Conservation (phyloP, 2,113 vertebrate genomes). For the Daubentonia madagascariensis region DNA sequence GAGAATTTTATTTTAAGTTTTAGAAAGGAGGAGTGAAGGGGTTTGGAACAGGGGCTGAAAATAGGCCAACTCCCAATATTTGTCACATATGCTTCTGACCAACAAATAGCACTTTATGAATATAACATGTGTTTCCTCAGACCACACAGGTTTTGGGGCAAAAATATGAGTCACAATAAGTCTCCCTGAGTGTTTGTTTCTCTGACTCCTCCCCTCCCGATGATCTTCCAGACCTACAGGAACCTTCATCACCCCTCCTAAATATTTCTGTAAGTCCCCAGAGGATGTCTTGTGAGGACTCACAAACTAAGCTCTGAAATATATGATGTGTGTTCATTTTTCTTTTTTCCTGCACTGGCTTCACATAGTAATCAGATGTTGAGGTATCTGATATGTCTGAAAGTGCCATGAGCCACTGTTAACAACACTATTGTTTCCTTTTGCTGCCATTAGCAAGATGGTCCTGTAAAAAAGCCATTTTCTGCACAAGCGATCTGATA, state of each 20-base stretch:
- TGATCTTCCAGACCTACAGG: background rate
- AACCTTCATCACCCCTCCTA: background rate
- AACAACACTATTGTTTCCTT: accelerated
- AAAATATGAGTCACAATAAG: background rate
- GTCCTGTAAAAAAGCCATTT: background rate
- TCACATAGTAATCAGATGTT: background rate
- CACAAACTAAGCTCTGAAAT: background rate
- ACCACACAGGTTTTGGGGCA: constrained; percentile 46
- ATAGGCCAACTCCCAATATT: background rate
- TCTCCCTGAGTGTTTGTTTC: background rate
- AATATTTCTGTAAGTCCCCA: constrained; percentile 7
- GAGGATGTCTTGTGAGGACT: background rate
- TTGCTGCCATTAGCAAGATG: background rate
- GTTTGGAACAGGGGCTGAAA: background rate
- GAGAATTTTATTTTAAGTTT: background rate
- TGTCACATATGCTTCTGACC: background rate
- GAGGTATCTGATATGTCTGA: background rate
- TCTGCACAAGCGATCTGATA: background rate
- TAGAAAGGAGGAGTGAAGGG: background rate
- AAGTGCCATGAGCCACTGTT: background rate
- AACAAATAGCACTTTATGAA: background rate
- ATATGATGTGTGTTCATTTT: accelerated
- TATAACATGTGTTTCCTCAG: constrained; percentile 22
- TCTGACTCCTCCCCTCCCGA: background rate
- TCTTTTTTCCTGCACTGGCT: background rate